Percentiles rank a stretch among this genome's conserved stretches.
Evolutionary conservation across 2,113 vertebrate species (phyloP).

Genomic region (Phoenicopterus ruber): DNA sequence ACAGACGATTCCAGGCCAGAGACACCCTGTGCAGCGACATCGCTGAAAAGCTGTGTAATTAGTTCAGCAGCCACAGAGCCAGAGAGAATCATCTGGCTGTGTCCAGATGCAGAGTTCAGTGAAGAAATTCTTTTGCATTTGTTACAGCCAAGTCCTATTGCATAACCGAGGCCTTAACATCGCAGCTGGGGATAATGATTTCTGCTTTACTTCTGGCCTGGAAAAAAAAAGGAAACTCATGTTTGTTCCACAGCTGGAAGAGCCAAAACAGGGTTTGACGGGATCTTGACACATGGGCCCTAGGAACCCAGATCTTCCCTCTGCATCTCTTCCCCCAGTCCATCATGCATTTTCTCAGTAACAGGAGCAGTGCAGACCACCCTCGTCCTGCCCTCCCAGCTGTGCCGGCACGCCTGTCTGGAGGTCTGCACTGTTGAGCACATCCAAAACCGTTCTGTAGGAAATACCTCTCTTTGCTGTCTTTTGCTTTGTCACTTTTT

Average conservation of each 20-base stretch:
- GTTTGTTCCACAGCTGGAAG: not conserved
- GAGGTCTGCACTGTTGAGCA: not conserved
- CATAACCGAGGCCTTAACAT: not conserved
- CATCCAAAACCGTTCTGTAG: not conserved
- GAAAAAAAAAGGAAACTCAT: not conserved
- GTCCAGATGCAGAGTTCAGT: not conserved
- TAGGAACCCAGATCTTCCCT: not conserved
- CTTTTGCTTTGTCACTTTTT: not conserved
- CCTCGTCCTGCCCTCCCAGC: not conserved
- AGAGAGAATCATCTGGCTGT: not conserved
- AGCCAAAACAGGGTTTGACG: not conserved
- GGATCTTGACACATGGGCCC: not conserved
- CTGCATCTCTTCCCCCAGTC: not conserved
- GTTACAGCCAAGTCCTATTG: not conserved
- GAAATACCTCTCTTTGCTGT: not conserved
- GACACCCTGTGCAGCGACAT: not conserved
- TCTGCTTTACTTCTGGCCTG: not conserved
- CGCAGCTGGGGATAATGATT: not conserved
- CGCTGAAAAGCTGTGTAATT: conserved; percentile 23
- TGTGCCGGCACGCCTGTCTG: not conserved
- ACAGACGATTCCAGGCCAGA: not conserved
- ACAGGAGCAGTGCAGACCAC: not conserved
- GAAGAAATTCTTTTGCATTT: not conserved
- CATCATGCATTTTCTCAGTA: not conserved
- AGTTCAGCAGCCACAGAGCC: conserved; percentile 16